Conservation (phyloP, 2,797 vertebrate genomes). For the Potorous gilbertii region DNA sequence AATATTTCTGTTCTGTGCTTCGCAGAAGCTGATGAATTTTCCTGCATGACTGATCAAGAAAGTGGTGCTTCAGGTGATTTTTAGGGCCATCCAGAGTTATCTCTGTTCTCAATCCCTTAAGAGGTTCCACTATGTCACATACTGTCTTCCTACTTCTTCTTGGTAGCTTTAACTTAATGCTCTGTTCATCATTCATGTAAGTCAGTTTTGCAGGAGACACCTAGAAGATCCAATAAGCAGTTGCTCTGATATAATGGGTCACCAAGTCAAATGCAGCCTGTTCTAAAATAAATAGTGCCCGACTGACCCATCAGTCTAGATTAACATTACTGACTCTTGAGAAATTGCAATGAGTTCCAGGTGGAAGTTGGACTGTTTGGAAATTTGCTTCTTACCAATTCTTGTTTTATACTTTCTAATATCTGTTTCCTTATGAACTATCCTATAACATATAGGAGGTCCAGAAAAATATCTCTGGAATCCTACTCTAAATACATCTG, state of each 20-base stretch:
- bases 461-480: background rate
- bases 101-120: conserved; percentile 25
- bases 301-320: background rate
- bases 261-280: background rate
- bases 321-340: background rate
- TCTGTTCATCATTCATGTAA: background rate
- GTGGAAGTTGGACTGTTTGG: background rate
- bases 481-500: background rate
- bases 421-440: background rate
- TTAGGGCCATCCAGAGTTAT: conserved; percentile 9
- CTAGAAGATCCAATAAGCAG: conserved; percentile 16
- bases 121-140: conserved; percentile 40
- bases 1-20: conserved; percentile 12
- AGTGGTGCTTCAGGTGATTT: conserved; percentile 35
- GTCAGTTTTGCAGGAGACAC: background rate
- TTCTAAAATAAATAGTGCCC: background rate
- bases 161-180: conserved; percentile 9
- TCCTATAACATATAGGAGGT: background rate
- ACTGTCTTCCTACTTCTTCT: conserved; percentile 8
- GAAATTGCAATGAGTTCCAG: background rate
- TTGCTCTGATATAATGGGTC: background rate
- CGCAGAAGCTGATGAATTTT: conserved; percentile 5
- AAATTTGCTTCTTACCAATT: background rate
- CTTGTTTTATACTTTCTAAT: background rate
- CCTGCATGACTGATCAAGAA: conserved; percentile 24